Evolutionary conservation across 2,888 invertebrate genomes (phyloP).

Genomic region (Netelia melanura): DNA sequence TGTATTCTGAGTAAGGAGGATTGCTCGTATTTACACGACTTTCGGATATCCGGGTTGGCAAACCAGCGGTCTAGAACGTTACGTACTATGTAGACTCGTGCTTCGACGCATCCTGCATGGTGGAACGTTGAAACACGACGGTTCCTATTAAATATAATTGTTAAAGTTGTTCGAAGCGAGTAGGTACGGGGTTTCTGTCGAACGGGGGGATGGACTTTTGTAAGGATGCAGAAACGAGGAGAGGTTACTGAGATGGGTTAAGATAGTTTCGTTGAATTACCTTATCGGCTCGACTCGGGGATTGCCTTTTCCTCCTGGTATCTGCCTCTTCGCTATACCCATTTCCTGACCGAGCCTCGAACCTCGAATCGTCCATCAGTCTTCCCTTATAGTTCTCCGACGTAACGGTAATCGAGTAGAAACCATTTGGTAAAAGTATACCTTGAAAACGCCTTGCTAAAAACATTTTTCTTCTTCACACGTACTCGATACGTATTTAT

Average conservation of each 20-base stretch:
- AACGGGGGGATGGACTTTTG: conserved; percentile 26
- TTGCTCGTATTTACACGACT: conserved; percentile 30
- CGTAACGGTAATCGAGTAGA: too few species aligned
- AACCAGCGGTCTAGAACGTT: conserved; percentile 20
- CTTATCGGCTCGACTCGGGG: conserved; percentile 73
- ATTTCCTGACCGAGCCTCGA: conserved; percentile 36
- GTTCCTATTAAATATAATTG: conserved; percentile 83
- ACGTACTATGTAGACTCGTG: neutral
- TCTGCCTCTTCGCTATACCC: conserved; percentile 17
- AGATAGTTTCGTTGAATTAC: conserved; percentile 79
- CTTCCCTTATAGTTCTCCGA: conserved; percentile 14
- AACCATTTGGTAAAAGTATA: too few species aligned
- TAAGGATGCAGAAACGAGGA: conserved; percentile 31
- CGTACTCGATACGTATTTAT: too few species aligned
- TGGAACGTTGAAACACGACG: conserved; percentile 53
- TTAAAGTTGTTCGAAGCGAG: conserved; percentile 80
- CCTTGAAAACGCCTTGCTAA: too few species aligned
- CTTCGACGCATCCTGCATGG: conserved; percentile 34
- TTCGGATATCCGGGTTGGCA: conserved; percentile 22
- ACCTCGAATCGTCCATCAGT: conserved; percentile 6
- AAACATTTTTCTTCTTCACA: too few species aligned
- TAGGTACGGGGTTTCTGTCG: conserved; percentile 17
- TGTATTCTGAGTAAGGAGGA: conserved; percentile 5
- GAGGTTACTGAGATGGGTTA: conserved; percentile 74
- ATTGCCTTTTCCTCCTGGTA: conserved; percentile 53